Percentiles rank a stretch among this genome's conserved stretches.
These are phyloP conservation scores for Coenonympha arcania DNA, from an alignment of 2,888 invertebrate genomes.

Conservation along the genomic window DNA sequence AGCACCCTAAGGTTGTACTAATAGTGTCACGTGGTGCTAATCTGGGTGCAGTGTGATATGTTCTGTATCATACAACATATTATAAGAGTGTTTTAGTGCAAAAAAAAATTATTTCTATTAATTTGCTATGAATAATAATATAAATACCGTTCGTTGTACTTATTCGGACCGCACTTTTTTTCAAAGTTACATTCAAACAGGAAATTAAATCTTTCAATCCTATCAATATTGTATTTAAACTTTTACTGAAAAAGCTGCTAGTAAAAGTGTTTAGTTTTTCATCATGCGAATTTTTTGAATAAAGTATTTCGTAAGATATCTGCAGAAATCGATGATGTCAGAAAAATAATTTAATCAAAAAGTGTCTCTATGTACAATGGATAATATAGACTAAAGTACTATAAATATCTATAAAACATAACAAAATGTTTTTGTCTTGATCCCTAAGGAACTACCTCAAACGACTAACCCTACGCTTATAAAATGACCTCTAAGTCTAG, in stretches of 20 bases:
- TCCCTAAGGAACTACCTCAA: slow-evolving; percentile 32
- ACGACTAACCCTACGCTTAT: slow-evolving; percentile 31
- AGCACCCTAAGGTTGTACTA: neutral
- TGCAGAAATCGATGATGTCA: no score
- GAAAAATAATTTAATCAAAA: no score
- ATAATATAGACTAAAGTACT: slow-evolving; percentile 11
- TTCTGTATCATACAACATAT: no score
- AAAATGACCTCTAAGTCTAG: slow-evolving; percentile 13
- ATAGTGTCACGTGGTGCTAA: neutral
- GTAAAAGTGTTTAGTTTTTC: no score
- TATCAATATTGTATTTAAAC: no score
- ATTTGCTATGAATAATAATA: neutral
- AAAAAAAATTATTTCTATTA: neutral
- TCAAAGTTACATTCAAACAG: no score
- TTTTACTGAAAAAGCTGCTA: no score
- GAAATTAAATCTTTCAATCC: no score
- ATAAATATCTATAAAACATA: slow-evolving; percentile 42
- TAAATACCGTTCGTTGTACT: slow-evolving; percentile 1
- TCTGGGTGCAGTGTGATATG: slow-evolving; percentile 1
- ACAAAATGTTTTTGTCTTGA: slow-evolving; percentile 37
- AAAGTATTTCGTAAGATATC: no score
- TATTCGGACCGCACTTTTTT: neutral
- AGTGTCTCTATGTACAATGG: no score
- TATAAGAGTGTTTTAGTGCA: neutral
- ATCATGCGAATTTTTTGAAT: no score